Percentiles rank a stretch among this genome's conserved stretches.
These are phyloP conservation scores for Penaeus indicus DNA, from an alignment of 1,140 invertebrate genomes.

Conservation along the genomic window DNA sequence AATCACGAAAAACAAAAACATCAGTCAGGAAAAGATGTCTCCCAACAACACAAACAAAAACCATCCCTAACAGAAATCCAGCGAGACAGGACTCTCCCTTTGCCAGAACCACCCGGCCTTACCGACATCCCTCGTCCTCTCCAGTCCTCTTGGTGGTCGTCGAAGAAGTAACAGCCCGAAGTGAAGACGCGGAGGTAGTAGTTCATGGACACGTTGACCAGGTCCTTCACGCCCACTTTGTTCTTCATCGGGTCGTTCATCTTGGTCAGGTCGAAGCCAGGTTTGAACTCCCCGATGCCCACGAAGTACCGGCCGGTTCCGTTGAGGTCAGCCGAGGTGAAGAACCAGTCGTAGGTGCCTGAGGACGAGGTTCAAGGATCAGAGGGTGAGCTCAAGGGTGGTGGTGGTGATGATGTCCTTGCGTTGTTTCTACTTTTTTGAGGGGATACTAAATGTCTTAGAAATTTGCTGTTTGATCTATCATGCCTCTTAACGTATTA, in stretches of 20 bases:
- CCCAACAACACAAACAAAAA: neutral
- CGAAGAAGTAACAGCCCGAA: constrained; percentile 69
- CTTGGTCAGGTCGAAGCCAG: neutral
- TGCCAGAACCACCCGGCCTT: constrained; percentile 20
- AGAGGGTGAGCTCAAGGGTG: neutral
- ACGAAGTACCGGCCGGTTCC: constrained; percentile 59
- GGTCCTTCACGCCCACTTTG: constrained; percentile 47
- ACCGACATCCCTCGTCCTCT: constrained; percentile 68
- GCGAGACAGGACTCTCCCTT: neutral
- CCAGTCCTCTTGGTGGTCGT: constrained; percentile 68
- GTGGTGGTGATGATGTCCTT: no score
- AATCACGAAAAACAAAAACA: no score
- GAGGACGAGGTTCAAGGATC: neutral
- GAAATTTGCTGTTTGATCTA: no score
- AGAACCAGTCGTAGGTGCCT: constrained; percentile 36
- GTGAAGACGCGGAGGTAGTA: constrained; percentile 68
- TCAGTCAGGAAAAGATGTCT: neutral
- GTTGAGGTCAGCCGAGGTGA: constrained; percentile 17
- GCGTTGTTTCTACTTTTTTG: no score
- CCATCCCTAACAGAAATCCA: neutral
- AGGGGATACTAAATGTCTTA: no score
- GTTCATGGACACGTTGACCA: constrained; percentile 67
- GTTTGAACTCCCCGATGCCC: constrained; percentile 58
- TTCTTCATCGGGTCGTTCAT: constrained; percentile 54
- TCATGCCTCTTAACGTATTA: no score